These are phyloP conservation scores for Fratercula arctica DNA, from an alignment of 2,797 vertebrate species.

Conservation along the genomic window DNA sequence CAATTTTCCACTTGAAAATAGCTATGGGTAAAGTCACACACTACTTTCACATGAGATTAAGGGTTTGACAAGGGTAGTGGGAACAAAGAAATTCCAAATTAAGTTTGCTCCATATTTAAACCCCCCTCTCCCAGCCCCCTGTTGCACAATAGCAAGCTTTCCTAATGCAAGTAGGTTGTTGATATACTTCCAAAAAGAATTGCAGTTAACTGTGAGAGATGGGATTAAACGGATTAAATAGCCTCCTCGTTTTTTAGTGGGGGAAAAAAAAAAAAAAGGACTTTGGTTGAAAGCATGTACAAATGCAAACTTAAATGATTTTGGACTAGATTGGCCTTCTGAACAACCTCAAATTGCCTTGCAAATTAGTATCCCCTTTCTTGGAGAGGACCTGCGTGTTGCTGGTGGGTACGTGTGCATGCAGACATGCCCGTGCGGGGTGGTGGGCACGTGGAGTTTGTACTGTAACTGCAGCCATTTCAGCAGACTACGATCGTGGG, in stretches of 20 bases:
- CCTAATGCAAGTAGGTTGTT: constrained; percentile 11
- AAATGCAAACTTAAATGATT: not conserved
- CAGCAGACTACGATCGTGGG: rapidly evolving
- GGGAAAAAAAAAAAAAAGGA: not conserved
- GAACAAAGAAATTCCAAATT: constrained; percentile 64
- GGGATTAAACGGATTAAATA: constrained; percentile 53
- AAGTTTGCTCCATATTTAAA: not conserved
- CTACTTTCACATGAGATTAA: constrained; percentile 51
- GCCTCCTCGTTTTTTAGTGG: not conserved
- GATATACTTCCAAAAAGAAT: constrained; percentile 50
- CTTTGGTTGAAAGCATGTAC: not conserved
- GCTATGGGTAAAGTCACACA: constrained; percentile 17
- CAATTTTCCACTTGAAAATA: constrained; percentile 48
- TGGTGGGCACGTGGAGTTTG: rapidly evolving
- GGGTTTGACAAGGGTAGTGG: constrained; percentile 19
- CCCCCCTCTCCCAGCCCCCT: not conserved
- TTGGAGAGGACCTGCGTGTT: rapidly evolving
- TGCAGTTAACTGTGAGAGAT: constrained; percentile 42
- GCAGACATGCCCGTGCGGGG: rapidly evolving
- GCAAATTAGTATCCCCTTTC: not conserved
- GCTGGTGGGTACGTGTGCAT: not conserved
- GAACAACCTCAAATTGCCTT: not conserved
- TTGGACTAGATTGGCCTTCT: not conserved
- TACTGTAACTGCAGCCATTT: rapidly evolving
- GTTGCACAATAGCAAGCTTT: constrained; percentile 41